Base-by-base conservation (phyloP, 2,113 vertebrate species). In the Hymenochirus boettgeri region DNA sequence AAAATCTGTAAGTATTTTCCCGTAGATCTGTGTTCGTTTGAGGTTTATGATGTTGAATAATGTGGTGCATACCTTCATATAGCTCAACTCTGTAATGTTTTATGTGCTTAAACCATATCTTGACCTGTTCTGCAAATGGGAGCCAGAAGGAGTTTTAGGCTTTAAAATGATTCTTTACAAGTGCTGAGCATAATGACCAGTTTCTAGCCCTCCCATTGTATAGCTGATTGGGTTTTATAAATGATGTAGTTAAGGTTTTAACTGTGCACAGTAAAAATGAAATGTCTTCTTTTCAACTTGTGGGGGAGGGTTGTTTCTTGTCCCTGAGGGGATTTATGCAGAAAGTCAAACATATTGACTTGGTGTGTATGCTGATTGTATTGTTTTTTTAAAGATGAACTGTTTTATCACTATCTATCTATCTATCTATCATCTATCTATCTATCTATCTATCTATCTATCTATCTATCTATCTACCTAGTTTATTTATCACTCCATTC, bases 1-100 rank as follows among this genome's bases (percentile, higher is more conserved):
- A 99, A 84, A 99, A 99, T 76, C 83, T 99, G 96, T 99, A 81
- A 98, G 96, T 95, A 78, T 66, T 72, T 71, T 69, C 35, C 25
- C 64, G 7, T 18, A 46, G 33, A 25, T 47, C 54, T 39, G 10
- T 26, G 33, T 57, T 5, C n/a, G 18, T 66, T 60, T 9, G 7
- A 26, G 50, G 27, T 66, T 66, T 66, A 58, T 66, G 64, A 52
- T 46, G 50, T 66, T 17, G 17, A 39, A 33, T 60, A 60, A 69
- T 69, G 33, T 57, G 60, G 56, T 47, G 25, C 65, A 53, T 58
- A 23, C 65, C 24, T 53, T 60, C 52, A 42, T 29, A 53, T 47
- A 47, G 19, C 65, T 42, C 26, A 60, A 31, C 18, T 37, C 33
- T 22, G 26, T 52, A 10, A 57, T 65, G 63, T 51, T 58, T 66